phyloP scores from a whole-genome alignment of 2,888 invertebrate species.

The Leptinotarsa tumamoca region DNA sequence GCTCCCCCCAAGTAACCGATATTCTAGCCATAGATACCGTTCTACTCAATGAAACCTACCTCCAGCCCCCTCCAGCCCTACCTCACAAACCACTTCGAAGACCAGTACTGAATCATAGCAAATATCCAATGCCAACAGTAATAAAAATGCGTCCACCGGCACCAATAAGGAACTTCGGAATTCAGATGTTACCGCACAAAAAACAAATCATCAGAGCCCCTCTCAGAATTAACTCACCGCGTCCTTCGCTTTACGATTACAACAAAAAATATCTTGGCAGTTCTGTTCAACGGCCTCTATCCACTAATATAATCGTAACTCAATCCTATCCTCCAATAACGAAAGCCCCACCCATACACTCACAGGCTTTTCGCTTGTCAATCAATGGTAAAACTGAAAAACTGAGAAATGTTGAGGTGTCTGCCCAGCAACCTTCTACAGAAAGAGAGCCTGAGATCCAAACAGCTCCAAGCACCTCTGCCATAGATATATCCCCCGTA shows the following conservation, averaged over 20 bases:
- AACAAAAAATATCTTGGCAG: constrained; percentile 11
- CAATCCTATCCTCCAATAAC: constrained; percentile 31
- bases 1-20: constrained; percentile 28
- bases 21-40: constrained; percentile 38
- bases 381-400: constrained; percentile 32
- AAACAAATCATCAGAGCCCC: constrained; percentile 25
- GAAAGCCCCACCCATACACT: constrained; percentile 35
- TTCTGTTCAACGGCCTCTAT: not conserved
- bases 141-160: constrained; percentile 9
- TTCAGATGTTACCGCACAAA: constrained; percentile 32
- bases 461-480: constrained; percentile 48
- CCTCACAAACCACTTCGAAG: not conserved
- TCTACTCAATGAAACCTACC: constrained; percentile 36
- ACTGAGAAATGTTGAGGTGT: constrained; percentile 58
- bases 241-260: constrained; percentile 23
- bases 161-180: constrained; percentile 35
- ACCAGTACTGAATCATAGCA: not conserved
- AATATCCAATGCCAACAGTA: constrained; percentile 15
- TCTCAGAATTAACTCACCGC: not conserved
- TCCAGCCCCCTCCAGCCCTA: constrained; percentile 33
- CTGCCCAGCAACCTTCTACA: constrained; percentile 61
- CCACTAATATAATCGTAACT: constrained; percentile 10
- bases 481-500: constrained; percentile 37
- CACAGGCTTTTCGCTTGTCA: constrained; percentile 30
- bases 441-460: constrained; percentile 57